Percentiles rank a stretch among this genome's conserved stretches.
Evolutionary conservation across 2,797 vertebrate species (phyloP).

Genomic region (Melanotaenia boesemani): DNA sequence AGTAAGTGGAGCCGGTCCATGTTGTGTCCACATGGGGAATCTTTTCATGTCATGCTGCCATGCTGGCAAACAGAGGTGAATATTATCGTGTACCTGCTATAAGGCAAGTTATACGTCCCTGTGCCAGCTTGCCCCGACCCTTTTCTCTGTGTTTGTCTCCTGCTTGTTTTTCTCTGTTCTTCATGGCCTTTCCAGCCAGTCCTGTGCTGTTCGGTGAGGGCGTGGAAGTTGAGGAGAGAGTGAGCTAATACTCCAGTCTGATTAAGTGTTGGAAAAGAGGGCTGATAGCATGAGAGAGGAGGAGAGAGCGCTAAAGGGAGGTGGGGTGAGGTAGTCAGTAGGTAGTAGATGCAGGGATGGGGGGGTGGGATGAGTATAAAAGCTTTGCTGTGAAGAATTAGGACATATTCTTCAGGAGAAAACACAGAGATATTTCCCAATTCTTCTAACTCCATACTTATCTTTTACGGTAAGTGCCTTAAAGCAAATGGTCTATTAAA

Average conservation of each 20-base stretch:
- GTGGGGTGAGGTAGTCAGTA: slow-evolving; percentile 41
- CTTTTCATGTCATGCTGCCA: slow-evolving; percentile 33
- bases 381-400: slow-evolving; percentile 66
- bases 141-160: slow-evolving; percentile 36
- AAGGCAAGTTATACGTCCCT: slow-evolving; percentile 25
- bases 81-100: slow-evolving; percentile 67
- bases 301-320: slow-evolving; percentile 53
- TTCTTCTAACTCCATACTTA: slow-evolving; percentile 36
- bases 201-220: slow-evolving; percentile 32
- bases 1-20: background rate
- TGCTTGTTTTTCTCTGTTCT: slow-evolving; percentile 54
- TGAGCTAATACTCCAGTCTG: slow-evolving; percentile 75
- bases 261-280: slow-evolving; percentile 74
- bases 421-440: slow-evolving; percentile 55
- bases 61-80: slow-evolving; percentile 64
- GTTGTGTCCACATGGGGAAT: slow-evolving; percentile 15
- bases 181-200: slow-evolving; percentile 19
- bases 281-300: slow-evolving; percentile 68
- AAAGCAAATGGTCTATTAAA: background rate
- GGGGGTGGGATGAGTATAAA: slow-evolving; percentile 76
- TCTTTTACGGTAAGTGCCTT: slow-evolving; percentile 66
- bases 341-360: slow-evolving; percentile 63
- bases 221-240: slow-evolving; percentile 66
- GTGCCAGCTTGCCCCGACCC: slow-evolving; percentile 32
- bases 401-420: slow-evolving; percentile 68